Percentiles rank a stretch among this genome's conserved stretches.
These are phyloP conservation scores for Zaprionus davidi DNA, from an alignment of 1,140 invertebrate genomes.

Conservation along the genomic window DNA sequence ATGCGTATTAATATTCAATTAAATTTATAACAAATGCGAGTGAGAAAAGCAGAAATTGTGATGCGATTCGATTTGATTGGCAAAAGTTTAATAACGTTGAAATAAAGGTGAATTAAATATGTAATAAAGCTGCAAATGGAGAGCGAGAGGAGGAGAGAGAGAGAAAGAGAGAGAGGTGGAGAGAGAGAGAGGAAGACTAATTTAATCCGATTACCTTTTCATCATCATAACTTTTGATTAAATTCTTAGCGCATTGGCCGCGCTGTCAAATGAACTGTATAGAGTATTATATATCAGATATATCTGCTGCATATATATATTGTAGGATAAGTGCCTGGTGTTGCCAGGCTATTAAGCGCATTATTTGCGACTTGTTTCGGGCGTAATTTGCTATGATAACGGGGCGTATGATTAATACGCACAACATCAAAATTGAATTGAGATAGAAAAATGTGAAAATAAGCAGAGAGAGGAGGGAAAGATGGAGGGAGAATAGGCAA, in stretches of 20 bases:
- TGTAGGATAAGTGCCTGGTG: slow-evolving; percentile 33
- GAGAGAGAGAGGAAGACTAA: background rate
- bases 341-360: slow-evolving; percentile 64
- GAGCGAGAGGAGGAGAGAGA: background rate
- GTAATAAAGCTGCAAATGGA: no score
- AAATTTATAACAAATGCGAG: background rate
- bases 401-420: slow-evolving; percentile 47
- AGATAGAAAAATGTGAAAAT: slow-evolving; percentile 3
- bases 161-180: no score
- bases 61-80: slow-evolving; percentile 11
- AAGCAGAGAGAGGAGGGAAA: background rate
- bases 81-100: background rate
- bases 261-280: slow-evolving; percentile 9
- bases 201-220: slow-evolving; percentile 25
- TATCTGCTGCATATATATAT: background rate
- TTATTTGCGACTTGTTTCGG: slow-evolving; percentile 40
- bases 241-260: slow-evolving; percentile 2
- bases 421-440: slow-evolving; percentile 14
- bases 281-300: background rate
- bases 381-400: slow-evolving; percentile 3
- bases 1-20: slow-evolving; percentile 7
- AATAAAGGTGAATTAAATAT: background rate
- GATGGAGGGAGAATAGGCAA: no score
- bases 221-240: slow-evolving; percentile 29
- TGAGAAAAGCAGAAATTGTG: slow-evolving; percentile 2